A percentile compares a stretch with the other conserved stretches of the same genome.
These are phyloP conservation scores for Penaeus vannamei DNA, from an alignment of 1,140 invertebrate species.

Conservation along the genomic window DNA sequence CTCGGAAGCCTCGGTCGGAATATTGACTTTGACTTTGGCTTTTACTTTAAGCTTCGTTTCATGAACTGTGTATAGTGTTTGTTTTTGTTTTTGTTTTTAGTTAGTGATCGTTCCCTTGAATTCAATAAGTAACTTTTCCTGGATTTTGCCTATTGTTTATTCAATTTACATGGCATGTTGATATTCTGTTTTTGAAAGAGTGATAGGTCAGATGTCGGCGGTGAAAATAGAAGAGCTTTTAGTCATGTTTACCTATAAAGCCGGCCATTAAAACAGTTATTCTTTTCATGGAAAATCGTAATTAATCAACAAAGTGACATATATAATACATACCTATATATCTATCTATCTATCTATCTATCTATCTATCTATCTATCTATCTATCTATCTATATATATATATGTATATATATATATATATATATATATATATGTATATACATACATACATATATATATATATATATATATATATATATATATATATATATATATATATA, in stretches of 20 bases:
- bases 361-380: conserved; percentile 46
- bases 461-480: conserved; percentile 56
- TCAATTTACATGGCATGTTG: no score
- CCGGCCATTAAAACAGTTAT: neutral
- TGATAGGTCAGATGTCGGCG: no score
- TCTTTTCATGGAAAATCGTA: neutral
- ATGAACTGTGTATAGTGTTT: no score
- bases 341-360: conserved; percentile 41
- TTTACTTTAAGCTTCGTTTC: no score
- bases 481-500: conserved; percentile 43
- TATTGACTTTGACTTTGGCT: no score
- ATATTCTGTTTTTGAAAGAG: no score
- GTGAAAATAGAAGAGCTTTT: no score
- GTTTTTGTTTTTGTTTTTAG: no score
- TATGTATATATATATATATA: conserved; percentile 58
- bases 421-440: conserved; percentile 59
- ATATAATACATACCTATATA: neutral
- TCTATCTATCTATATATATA: conserved; percentile 55
- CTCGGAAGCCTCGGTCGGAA: no score
- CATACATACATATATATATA: conserved; percentile 57
- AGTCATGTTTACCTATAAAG: neutral
- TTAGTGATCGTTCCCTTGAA: no score
- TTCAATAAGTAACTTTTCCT: no score
- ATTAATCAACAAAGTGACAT: neutral
- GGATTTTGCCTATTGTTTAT: no score